Conservation (phyloP, 1,140 invertebrate genomes). For the Temnothorax nylanderi region DNA sequence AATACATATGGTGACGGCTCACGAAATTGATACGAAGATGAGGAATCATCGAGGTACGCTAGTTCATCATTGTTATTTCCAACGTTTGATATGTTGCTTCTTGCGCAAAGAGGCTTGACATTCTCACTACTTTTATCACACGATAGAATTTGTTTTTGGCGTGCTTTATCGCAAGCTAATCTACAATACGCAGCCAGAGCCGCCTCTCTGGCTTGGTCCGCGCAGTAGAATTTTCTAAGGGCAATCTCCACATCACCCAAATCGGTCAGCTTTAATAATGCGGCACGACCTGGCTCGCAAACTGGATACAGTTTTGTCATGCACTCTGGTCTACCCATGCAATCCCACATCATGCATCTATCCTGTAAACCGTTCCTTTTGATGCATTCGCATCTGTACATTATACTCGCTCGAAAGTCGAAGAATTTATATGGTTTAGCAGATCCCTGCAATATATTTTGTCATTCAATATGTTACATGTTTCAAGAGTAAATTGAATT, state of each 20-base stretch:
- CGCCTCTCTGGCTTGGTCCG: constrained; percentile 75
- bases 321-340: constrained; percentile 89
- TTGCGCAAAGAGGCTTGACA: neutral
- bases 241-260: constrained; percentile 76
- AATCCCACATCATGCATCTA: constrained; percentile 89
- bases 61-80: neutral
- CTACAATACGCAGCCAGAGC: constrained; percentile 79
- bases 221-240: constrained; percentile 76
- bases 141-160: neutral
- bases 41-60: neutral
- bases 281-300: constrained; percentile 87
- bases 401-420: constrained; percentile 89
- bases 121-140: neutral
- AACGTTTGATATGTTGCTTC: neutral
- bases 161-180: constrained; percentile 66
- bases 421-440: constrained; percentile 86
- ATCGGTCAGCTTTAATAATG: constrained; percentile 81
- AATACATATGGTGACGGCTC: constrained; percentile 18
- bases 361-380: constrained; percentile 92
- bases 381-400: constrained; percentile 91
- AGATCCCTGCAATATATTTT: constrained; percentile 64
- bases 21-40: constrained; percentile 1
- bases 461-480: neutral
- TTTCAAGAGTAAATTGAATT: neutral
- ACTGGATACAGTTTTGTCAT: constrained; percentile 89